Evolutionary conservation across 2,888 invertebrate genomes (phyloP), one percentile per base, ranked within the genome.

Genomic region (Spodoptera exigua): DNA sequence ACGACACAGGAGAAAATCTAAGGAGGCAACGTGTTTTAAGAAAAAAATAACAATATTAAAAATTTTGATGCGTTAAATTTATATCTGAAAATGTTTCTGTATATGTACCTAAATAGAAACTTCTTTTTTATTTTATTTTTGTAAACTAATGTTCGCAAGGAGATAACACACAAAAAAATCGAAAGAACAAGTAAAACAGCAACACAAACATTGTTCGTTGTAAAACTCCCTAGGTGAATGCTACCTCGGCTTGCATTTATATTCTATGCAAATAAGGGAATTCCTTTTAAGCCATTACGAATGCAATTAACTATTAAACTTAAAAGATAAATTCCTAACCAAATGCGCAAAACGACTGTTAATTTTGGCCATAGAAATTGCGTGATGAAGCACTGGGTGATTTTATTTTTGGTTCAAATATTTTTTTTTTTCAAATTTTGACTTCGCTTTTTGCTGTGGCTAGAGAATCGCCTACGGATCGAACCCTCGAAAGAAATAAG

Each of bases 251-350:
- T 39, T 73, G 65, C 59, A 65, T 72, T 58, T 57, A 58, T 59
- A 61, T 60, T 70, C 44, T 70, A 73, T 73, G 73, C 70, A 70
- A 73, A 74, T 74, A 46, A 63, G 61, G 27, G 44, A 74, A 67
- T 67, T 62, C 60, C 58, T 59, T 74, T 70, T 58, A 63, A 54
- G 67, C 49, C 21, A 49, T 16, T 57, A 45, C 56, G 43, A 74
- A 67, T 70, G 70, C 70, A 62, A 70, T 73, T 67, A 67, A 67
- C 61, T 74, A 70, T 61, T 74, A 72, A 73, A 27, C 51, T 65
- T 56, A 43, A 56, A 56, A 54, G 40, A 62, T 45, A 62, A 56
- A 62, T 68, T 68, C 62, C 32, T 34, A 51, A 49, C 35, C 21
- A 45, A 52, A 55, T 53, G 55, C 27, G 48, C 43, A 61, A 54